Percentiles rank a stretch among this genome's conserved stretches.
phyloP scores from a whole-genome alignment of 2,888 invertebrate species.

The Psylliodes chrysocephalus region DNA sequence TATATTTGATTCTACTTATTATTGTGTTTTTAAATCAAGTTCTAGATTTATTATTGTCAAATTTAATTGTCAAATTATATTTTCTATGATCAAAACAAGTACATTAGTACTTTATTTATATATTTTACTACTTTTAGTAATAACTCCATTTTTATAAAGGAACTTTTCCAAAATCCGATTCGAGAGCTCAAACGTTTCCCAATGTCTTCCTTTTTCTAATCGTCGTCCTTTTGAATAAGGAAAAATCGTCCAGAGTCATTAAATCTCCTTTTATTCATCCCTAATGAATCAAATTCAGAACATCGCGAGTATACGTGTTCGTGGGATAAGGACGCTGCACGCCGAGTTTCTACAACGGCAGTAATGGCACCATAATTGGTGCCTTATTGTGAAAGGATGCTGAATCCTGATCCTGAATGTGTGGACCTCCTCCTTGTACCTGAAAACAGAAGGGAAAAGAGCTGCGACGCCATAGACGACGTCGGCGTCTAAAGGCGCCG shows the following conservation, averaged over 20 bases:
- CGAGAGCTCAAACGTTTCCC: too few relatives aligned
- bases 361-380: conserved; percentile 49
- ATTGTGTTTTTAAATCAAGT: too few relatives aligned
- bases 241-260: background rate
- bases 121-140: too few relatives aligned
- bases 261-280: conserved; percentile 13
- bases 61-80: too few relatives aligned
- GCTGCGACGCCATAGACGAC: background rate
- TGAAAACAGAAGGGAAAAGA: conserved; percentile 40
- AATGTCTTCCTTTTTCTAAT: too few relatives aligned
- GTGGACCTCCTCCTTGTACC: conserved; percentile 46
- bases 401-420: conserved; percentile 36
- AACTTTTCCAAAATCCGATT: too few relatives aligned
- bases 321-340: conserved; percentile 47
- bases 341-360: conserved; percentile 34
- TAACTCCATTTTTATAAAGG: too few relatives aligned
- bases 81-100: too few relatives aligned
- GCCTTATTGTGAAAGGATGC: conserved; percentile 48
- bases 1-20: too few relatives aligned
- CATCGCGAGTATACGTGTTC: conserved; percentile 47
- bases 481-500: conserved; percentile 30
- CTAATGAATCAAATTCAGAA: conserved; percentile 53
- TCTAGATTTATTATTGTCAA: too few relatives aligned
- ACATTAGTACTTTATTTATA: too few relatives aligned
- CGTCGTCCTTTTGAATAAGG: background rate